phyloP scores from a whole-genome alignment of 2,113 vertebrate species.

The Rissa tridactyla region DNA sequence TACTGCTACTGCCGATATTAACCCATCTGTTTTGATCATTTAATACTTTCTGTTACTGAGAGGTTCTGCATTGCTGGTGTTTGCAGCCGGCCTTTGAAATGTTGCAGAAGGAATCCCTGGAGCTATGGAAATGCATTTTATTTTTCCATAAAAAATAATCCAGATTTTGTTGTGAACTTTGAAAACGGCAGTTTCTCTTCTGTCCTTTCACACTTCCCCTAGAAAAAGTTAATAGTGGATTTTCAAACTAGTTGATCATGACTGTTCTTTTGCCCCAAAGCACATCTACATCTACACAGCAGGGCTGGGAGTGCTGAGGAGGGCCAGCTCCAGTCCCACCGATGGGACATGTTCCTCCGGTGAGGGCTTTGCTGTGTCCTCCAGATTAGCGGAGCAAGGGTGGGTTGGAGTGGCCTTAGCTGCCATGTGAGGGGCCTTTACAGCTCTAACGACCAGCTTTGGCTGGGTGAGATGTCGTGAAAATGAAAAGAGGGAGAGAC shows the following conservation, averaged over 20 bases:
- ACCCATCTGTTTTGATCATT: neutral
- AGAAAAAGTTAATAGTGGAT: neutral
- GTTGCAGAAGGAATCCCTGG: neutral
- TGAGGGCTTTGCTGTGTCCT: accelerated
- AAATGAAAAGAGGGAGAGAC: neutral
- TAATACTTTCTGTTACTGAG: neutral
- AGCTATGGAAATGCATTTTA: conserved; percentile 21
- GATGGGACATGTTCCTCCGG: neutral
- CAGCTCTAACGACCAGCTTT: neutral
- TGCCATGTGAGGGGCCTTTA: neutral
- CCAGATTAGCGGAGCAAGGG: neutral
- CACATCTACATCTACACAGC: neutral
- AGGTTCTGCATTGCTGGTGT: neutral
- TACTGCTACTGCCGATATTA: neutral
- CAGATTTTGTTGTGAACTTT: neutral
- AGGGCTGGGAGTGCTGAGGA: neutral
- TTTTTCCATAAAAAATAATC: neutral
- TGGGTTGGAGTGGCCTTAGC: neutral
- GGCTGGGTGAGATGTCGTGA: neutral
- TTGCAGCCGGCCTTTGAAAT: neutral
- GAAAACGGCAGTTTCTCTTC: neutral
- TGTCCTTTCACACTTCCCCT: neutral
- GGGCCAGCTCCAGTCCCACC: neutral
- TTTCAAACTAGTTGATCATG: neutral
- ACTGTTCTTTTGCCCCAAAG: neutral